Base-by-base conservation (phyloP, 2,797 vertebrate species). In the Antennarius maculatus region DNA sequence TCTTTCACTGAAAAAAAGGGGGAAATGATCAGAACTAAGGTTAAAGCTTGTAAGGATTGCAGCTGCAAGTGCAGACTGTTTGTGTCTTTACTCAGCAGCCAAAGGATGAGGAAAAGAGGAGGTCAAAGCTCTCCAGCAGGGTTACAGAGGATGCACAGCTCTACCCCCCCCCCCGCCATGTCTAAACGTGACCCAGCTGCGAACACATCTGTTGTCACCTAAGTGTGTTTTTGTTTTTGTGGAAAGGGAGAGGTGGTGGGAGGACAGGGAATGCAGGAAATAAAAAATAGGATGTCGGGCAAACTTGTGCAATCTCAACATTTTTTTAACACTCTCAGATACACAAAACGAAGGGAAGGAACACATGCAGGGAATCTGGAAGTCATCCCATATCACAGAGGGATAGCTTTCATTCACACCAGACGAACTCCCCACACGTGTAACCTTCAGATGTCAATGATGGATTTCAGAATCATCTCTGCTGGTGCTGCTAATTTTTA, bases 111-210 rank as follows among this genome's bases (percentile, higher is more conserved):
- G 78, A 86, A 77, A 70, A 50, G 55, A 52, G 61, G 58, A 72
- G 83, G 80, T 86, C 74, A 70, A 68, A 68, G 54, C 16, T 74
- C 28, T 74, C 62, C 1, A n/a, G 47, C 55, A 63, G 52, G 84
- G 71, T 76, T 15, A 31, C 12, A 16, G 39, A 54, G 76, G 52
- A 52, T 47, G 7, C 39, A 4, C 7, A 1, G 69, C 56, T 66
- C 31, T 67, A 41, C 68, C 59, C 69, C 57, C 23, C 23, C 23
- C 1, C 23, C 23, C 23, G 23, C 23, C 37, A 42, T 41, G 39
- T 55, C 69, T 66, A 72, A 88, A 86, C 81, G 57, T 49, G 74
- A 80, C 58, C 83, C 85, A 87, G 88, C 87, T 88, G 86, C 71
- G 68, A 74, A 82, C 75, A 89, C 83, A 88, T 80, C 72, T 82